Percentiles rank a stretch among this genome's conserved stretches.
phyloP scores from a whole-genome alignment of 2,797 vertebrate genomes.

The Tadarida brasiliensis region DNA sequence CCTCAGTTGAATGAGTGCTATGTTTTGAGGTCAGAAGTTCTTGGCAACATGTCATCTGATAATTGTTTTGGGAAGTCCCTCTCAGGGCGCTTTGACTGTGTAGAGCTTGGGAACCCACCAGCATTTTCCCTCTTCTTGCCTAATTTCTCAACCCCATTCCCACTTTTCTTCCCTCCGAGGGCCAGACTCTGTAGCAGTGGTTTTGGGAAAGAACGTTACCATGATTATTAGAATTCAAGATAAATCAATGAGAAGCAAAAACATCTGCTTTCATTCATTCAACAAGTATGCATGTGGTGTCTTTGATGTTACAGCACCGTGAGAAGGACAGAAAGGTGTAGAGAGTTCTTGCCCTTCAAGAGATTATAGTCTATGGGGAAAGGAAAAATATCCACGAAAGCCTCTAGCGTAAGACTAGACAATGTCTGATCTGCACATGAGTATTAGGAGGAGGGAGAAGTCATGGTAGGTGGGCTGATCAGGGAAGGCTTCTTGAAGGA shows the following conservation, averaged over 20 bases:
- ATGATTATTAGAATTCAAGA: not conserved
- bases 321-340: not conserved
- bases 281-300: not conserved
- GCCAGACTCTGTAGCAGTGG: not conserved
- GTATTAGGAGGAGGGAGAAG: not conserved
- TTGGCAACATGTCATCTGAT: not conserved
- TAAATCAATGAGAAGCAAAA: not conserved
- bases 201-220: not conserved
- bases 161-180: not conserved
- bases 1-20: not conserved
- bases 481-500: not conserved
- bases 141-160: not conserved
- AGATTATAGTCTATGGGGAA: not conserved
- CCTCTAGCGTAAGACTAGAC: not conserved
- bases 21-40: not conserved
- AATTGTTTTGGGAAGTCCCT: not conserved
- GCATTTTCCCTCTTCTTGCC: not conserved
- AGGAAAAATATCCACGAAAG: not conserved
- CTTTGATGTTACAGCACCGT: not conserved
- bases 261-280: not conserved
- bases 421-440: not conserved
- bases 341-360: not conserved
- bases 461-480: not conserved
- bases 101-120: not conserved
- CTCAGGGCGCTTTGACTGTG: not conserved